These are phyloP conservation scores for Ascidia mentula DNA, from an alignment of 23 tunicate species.

Conservation along the genomic window DNA sequence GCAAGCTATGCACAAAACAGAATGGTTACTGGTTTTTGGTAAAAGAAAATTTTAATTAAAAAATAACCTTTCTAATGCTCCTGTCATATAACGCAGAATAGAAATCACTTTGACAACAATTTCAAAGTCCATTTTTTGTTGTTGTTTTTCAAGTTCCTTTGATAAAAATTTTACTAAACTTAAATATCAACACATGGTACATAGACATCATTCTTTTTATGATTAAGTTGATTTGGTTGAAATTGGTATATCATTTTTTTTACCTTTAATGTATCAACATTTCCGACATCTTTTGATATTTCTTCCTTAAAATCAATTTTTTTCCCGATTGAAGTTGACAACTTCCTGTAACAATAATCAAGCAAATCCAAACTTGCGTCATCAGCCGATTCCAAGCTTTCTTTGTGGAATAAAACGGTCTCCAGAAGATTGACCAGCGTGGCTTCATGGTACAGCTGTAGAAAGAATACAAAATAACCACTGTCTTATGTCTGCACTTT, in stretches of 20 bases:
- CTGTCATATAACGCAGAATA: constrained; percentile 82
- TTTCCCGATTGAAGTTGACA: constrained; percentile 25
- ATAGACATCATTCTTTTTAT: background rate
- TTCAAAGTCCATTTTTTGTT: constrained; percentile 85
- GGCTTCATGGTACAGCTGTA: constrained; percentile 88
- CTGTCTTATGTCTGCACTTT: too few species aligned
- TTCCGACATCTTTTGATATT: constrained; percentile 1
- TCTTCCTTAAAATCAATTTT: constrained; percentile 11
- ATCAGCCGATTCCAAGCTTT: constrained; percentile 70
- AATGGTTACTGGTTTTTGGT: background rate
- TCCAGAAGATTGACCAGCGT: constrained; percentile 84
- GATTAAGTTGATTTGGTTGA: background rate
- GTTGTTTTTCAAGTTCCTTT: constrained; percentile 66
- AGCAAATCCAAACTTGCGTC: constrained; percentile 79
- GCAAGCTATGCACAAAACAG: constrained; percentile 36
- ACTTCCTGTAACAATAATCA: constrained; percentile 92
- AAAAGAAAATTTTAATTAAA: background rate
- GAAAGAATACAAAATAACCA: background rate
- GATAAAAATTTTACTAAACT: background rate
- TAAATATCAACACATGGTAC: background rate
- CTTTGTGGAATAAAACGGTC: constrained; percentile 82
- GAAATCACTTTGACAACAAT: constrained; percentile 88
- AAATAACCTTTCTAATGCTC: constrained; percentile 77
- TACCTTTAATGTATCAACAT: constrained; percentile 48
- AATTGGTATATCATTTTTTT: background rate